Conservation (phyloP, 35 echinoderm and acorn worm genomes). For the Apostichopus parvimensis region DNA sequence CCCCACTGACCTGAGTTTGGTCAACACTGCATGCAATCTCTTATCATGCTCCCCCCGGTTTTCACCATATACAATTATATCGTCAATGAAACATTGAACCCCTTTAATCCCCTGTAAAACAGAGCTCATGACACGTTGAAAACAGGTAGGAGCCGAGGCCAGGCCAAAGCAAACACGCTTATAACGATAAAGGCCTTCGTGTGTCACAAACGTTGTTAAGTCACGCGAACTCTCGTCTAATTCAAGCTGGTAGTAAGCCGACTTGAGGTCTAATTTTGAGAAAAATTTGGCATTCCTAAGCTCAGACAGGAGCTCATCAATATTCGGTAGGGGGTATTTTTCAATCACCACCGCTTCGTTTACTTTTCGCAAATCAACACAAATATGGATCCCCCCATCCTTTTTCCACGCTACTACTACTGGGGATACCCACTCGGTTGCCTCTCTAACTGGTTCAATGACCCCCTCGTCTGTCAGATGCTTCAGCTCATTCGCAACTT, state of each 20-base stretch:
- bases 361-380: conserved; percentile 63
- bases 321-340: conserved; percentile 62
- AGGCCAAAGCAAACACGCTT: conserved; percentile 65
- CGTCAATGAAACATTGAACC: conserved; percentile 68
- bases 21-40: not conserved
- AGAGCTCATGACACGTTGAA: conserved; percentile 63
- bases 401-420: conserved; percentile 57
- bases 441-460: conserved; percentile 54
- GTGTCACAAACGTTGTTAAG: conserved; percentile 56
- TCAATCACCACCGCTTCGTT: conserved; percentile 59
- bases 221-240: not conserved
- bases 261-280: conserved; percentile 60
- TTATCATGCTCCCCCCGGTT: conserved; percentile 47
- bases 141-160: conserved; percentile 67
- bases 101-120: conserved; percentile 47
- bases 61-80: conserved; percentile 64
- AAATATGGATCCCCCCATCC: conserved; percentile 50
- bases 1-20: not conserved
- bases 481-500: conserved; percentile 47
- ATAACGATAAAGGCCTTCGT: conserved; percentile 59
- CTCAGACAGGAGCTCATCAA: conserved; percentile 61
- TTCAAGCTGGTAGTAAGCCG: conserved; percentile 56
- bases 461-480: conserved; percentile 34
- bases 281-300: conserved; percentile 50
- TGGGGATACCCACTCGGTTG: conserved; percentile 68